Evolutionary conservation across 2,797 vertebrate species (phyloP), one percentile per base, ranked within the genome.

Genomic region (Lerista edwardsae): DNA sequence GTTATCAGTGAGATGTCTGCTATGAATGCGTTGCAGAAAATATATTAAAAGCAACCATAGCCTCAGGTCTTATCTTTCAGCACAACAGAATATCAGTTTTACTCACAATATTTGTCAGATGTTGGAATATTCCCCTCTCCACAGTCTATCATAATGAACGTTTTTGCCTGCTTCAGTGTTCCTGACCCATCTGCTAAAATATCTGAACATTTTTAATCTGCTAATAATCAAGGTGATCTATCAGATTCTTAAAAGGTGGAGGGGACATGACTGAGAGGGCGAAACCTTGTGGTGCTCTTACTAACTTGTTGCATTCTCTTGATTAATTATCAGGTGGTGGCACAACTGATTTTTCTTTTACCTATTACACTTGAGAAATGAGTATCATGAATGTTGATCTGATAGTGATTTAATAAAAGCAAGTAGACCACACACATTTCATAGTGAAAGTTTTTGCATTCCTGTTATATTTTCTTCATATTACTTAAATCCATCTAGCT

Each of bases 321-420:
- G 89, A 91, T 85, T 94, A 82, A 94, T 95, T 65, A 93, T 75
- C 90, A 93, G 96, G 95, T 96, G 96, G 90, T 94, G 95, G 95
- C 91, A 91, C 75, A 89, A 84, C 68, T 95, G 91, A 94, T 95
- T 94, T 80, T 67, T 89, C 84, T 68, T 87, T 82, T 84, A 55
- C 65, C 84, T 57, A 0, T 86, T 93, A 92, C 82, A 89, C 68
- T 23, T 0, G 1, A 87, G 65, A 31, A 36, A 77, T 51, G 11
- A 39, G 6, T 29, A n/a, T 86, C 84, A 55, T 59, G 55, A 81
- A 87, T 90, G 90, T 83, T 91, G 80, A 14, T 96, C 95, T 96
- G 95, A 96, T 94, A 95, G 95, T 95, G 95, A 95, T 96, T 95
- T 96, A 94, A 96, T 95, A 95, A 93, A 96, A 96, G 95, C 90